Conservation (phyloP, 2,888 invertebrate genomes). For the Tenthredo amoena region DNA sequence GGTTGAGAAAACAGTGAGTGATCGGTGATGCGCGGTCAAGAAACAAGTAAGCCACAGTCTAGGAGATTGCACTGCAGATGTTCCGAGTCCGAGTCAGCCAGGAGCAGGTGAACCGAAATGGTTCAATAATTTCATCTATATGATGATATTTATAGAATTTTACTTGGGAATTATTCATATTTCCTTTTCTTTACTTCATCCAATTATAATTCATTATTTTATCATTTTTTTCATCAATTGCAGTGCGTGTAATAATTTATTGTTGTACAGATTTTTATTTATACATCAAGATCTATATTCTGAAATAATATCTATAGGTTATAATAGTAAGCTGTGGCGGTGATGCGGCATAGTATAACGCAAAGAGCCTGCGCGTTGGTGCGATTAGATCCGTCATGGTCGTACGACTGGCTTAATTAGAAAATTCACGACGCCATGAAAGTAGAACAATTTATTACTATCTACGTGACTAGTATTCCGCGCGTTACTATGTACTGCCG, state of each 20-base stretch:
- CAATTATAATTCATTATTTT: not conserved
- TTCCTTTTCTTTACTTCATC: not conserved
- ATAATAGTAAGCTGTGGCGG: not conserved
- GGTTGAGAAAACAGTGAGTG: conserved; percentile 70
- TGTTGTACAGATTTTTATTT: not conserved
- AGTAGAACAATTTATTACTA: conserved; percentile 50
- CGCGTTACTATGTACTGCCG: not conserved
- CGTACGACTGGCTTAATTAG: conserved; percentile 45
- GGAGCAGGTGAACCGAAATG: conserved; percentile 74
- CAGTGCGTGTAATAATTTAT: not conserved
- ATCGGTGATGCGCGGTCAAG: conserved; percentile 72
- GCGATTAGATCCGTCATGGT: conserved; percentile 39
- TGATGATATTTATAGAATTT: not conserved
- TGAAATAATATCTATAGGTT: not conserved
- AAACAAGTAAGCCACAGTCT: conserved; percentile 65
- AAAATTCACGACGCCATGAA: conserved; percentile 51
- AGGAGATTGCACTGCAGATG: conserved; percentile 62
- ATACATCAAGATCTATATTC: not conserved
- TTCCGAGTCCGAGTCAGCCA: conserved; percentile 56
- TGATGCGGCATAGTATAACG: not conserved
- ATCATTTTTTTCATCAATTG: not conserved
- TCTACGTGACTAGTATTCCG: conserved; percentile 15
- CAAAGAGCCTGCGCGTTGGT: conserved; percentile 22
- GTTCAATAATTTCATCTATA: conserved; percentile 68
- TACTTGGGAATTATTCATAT: not conserved